phyloP scores from a whole-genome alignment of 2,888 invertebrate species.

The Baccha elongata region DNA sequence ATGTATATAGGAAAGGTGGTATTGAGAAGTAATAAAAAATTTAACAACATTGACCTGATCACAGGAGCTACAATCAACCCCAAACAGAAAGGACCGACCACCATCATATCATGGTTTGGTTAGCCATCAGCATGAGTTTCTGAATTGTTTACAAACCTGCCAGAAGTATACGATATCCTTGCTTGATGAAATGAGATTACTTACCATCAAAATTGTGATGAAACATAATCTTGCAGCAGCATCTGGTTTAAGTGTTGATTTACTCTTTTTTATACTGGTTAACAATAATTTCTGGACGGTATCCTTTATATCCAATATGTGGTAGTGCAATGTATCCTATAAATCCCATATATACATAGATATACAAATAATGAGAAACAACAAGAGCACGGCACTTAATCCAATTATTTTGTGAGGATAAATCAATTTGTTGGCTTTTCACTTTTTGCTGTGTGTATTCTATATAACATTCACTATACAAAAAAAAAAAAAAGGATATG shows the following conservation, averaged over 20 bases:
- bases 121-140: background rate
- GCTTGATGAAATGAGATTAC: constrained; percentile 49
- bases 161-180: constrained; percentile 19
- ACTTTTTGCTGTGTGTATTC: constrained; percentile 31
- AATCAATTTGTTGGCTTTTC: constrained; percentile 73
- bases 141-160: constrained; percentile 46
- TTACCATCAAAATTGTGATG: constrained; percentile 63
- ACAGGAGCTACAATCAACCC: background rate
- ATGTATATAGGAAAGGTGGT: no score
- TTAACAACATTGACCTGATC: constrained; percentile 49
- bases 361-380: constrained; percentile 41
- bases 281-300: constrained; percentile 67
- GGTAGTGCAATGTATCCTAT: constrained; percentile 56
- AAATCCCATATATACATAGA: constrained; percentile 53
- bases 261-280: constrained; percentile 45
- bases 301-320: constrained; percentile 65
- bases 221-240: constrained; percentile 38
- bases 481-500: constrained; percentile 2
- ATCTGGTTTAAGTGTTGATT: constrained; percentile 53
- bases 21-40: constrained; percentile 48
- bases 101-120: constrained; percentile 12
- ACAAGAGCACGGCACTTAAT: constrained; percentile 66
- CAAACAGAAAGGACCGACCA: background rate
- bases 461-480: constrained; percentile 12
- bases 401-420: constrained; percentile 72